These are phyloP conservation scores for Tachypleus tridentatus DNA, from an alignment of 1,140 invertebrate genomes.

Conservation along the genomic window DNA sequence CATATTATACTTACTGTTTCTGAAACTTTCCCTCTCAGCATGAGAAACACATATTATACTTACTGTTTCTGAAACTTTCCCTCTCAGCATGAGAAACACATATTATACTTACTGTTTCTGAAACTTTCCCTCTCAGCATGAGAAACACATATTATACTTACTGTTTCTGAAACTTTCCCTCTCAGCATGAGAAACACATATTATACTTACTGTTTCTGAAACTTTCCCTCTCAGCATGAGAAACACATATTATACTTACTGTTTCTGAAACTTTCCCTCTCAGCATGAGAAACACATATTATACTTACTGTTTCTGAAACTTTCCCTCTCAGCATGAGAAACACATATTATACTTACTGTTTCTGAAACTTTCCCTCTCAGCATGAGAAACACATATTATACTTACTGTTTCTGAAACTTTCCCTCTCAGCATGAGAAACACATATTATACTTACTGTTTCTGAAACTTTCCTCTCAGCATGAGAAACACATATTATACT, in stretches of 20 bases:
- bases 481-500: not conserved
- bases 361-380: not conserved
- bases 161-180: not conserved
- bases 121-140: not conserved
- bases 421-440: not conserved
- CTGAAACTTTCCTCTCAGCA: not conserved
- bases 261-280: not conserved
- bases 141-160: not conserved
- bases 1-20: not conserved
- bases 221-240: not conserved
- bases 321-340: not conserved
- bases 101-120: not conserved
- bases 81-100: not conserved
- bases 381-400: not conserved
- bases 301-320: not conserved
- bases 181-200: not conserved
- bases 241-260: not conserved
- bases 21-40: not conserved
- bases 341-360: not conserved
- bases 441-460: not conserved
- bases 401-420: not conserved
- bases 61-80: not conserved
- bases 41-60: not conserved
- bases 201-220: not conserved
- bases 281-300: not conserved